Evolutionary conservation across 2,113 vertebrate species (phyloP), one percentile per base, ranked within the genome.

Genomic region (Delphinus delphis): DNA sequence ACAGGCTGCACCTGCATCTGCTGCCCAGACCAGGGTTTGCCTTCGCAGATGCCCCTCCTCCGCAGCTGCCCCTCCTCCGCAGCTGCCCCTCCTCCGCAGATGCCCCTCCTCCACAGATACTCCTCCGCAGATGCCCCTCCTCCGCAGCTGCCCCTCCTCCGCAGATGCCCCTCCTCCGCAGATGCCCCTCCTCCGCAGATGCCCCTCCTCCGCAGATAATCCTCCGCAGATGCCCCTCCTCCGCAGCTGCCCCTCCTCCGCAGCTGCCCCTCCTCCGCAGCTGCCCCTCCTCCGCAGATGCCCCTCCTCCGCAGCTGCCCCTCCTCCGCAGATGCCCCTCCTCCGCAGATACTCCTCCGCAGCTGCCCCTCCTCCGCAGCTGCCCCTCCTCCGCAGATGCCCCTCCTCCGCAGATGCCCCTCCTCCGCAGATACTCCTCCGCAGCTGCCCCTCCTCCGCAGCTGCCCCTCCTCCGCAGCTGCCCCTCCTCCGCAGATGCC

Each of bases 291-390:
- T 50, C n/a, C 11, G n/a, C 2, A 12, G n/a, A 3, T 38, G 5
- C 36, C 1, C 36, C 36, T 1, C 38, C n/a, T 28, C 20, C 33
- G 77, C 0, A n/a, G 53, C 1, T 1, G 0, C 71, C 2, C 41
- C 25, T 31, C 47, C 4, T 63, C 38, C 31, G 31, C 10, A 21
- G 8, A 6, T 28, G 0, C 38, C 11, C 15, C 3, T 20, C 38
- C 25, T 62, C 13, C 9, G 41, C 47, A 4, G 36, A 1, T 28
- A 0, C 38, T 0, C 53, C 20, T 23, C 70, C 11, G 11, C 0
- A 0, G 31, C 12, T 7, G 2, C n/a, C 1, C 36, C 36, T 1
- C 38, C n/a, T 28, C 18, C 33, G 77, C 0, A 26, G 53, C 2
- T 0, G 5, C 41, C 41, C 53, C 20, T 20, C 38, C 25, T 62